A percentile compares a stretch with the other conserved stretches of the same genome.
These are phyloP conservation scores for Rambutsinella grinnellia DNA, from an alignment of 2,888 invertebrate species.

Conservation along the genomic window DNA sequence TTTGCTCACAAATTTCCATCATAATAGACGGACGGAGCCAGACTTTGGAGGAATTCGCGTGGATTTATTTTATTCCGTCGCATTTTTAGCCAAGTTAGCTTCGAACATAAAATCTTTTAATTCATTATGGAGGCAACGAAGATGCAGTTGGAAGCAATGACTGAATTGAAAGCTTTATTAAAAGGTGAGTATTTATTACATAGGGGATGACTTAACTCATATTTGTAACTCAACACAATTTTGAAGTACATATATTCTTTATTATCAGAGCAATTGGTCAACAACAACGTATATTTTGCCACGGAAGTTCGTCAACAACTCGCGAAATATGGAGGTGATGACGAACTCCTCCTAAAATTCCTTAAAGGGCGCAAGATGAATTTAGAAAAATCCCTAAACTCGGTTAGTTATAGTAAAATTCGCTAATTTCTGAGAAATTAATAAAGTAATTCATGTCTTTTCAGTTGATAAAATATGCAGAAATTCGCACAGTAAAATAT, in stretches of 20 bases:
- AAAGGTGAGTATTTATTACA: constrained; percentile 4
- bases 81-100: too few species aligned
- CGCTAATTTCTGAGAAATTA: too few species aligned
- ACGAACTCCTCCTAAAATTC: constrained; percentile 14
- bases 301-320: constrained; percentile 5
- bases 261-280: not conserved
- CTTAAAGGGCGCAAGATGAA: constrained; percentile 17
- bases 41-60: too few species aligned
- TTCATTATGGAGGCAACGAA: not conserved
- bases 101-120: too few species aligned
- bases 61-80: too few species aligned
- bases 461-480: constrained; percentile 10
- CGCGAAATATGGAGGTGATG: not conserved
- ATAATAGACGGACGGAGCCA: too few species aligned
- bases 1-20: too few species aligned
- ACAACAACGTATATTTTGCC: not conserved
- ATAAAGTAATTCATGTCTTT: too few species aligned
- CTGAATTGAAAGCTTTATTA: not conserved
- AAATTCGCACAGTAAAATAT: not conserved
- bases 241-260: too few species aligned
- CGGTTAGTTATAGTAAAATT: constrained; percentile 17
- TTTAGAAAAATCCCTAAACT: constrained; percentile 11
- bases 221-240: not conserved
- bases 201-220: not conserved
- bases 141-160: not conserved